phyloP scores from a whole-genome alignment of 2,888 invertebrate species.

The Hyppa rectilinea region DNA sequence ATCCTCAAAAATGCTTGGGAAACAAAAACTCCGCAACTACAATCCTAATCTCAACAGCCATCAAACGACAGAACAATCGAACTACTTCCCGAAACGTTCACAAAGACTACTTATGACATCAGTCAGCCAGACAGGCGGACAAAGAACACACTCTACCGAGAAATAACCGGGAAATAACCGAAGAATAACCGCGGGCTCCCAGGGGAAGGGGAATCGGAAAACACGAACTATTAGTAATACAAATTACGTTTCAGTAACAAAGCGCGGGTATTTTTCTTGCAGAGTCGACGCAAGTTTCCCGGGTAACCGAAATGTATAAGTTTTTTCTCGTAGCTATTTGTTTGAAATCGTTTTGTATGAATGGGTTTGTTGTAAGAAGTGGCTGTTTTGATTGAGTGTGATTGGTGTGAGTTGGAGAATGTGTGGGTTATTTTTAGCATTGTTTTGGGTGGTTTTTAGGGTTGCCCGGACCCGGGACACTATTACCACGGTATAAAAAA shows the following conservation, averaged over 20 bases:
- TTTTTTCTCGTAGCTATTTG: conserved; percentile 38
- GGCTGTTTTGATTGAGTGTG: conserved; percentile 31
- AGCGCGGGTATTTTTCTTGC: conserved; percentile 63
- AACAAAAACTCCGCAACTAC: conserved; percentile 14
- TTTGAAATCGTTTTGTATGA: conserved; percentile 46
- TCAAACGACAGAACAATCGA: conserved; percentile 42
- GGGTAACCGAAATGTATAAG: conserved; percentile 51
- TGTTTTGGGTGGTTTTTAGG: not conserved
- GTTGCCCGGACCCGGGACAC: too few species aligned
- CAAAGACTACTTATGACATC: conserved; percentile 69
- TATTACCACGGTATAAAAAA: too few species aligned
- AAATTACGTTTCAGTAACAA: conserved; percentile 74
- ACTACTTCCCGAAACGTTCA: conserved; percentile 54
- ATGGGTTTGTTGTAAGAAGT: conserved; percentile 35
- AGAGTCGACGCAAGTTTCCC: conserved; percentile 58
- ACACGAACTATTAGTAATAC: conserved; percentile 76
- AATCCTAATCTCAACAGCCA: conserved; percentile 21
- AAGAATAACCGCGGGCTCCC: conserved; percentile 51
- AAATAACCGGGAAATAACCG: conserved; percentile 58
- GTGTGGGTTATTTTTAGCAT: conserved; percentile 8
- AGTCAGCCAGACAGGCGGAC: conserved; percentile 69
- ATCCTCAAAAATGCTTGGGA: not conserved
- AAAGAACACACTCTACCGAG: conserved; percentile 67
- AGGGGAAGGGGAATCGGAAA: conserved; percentile 67
- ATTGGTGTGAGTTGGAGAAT: conserved; percentile 21